These are phyloP conservation scores for Helleia helle DNA, from an alignment of 2,888 invertebrate species.

Conservation along the genomic window DNA sequence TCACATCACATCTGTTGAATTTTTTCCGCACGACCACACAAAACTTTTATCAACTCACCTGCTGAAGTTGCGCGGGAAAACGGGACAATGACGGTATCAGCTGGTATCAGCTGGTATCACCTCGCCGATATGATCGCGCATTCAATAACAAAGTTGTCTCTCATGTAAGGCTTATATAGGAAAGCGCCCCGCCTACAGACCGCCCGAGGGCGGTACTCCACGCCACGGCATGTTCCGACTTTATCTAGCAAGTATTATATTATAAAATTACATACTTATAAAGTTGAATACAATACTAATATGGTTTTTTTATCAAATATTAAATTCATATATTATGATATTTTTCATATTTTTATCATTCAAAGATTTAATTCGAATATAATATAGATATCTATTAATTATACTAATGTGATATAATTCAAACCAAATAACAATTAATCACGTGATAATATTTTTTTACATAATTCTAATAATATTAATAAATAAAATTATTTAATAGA, in stretches of 20 bases:
- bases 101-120: constrained; percentile 37
- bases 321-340: too few species aligned
- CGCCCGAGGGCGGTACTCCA: constrained; percentile 47
- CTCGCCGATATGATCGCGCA: constrained; percentile 50
- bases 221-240: constrained; percentile 20
- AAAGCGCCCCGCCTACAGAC: constrained; percentile 57
- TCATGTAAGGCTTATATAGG: constrained; percentile 61
- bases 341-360: too few species aligned
- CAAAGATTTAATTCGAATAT: too few species aligned
- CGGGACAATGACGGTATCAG: constrained; percentile 26
- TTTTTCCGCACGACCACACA: constrained; percentile 20
- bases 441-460: too few species aligned
- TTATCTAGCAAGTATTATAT: constrained; percentile 18
- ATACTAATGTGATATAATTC: too few species aligned
- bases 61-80: constrained; percentile 24
- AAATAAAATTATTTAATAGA: too few species aligned
- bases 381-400: too few species aligned
- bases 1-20: too few species aligned
- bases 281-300: too few species aligned
- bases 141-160: constrained; percentile 60
- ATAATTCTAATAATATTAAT: too few species aligned
- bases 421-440: too few species aligned
- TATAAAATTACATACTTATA: neutral
- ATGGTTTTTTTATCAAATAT: too few species aligned
- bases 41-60: constrained; percentile 29